Evolutionary conservation across 1,140 invertebrate species (phyloP).

Genomic region (Diploscapter pachys): DNA sequence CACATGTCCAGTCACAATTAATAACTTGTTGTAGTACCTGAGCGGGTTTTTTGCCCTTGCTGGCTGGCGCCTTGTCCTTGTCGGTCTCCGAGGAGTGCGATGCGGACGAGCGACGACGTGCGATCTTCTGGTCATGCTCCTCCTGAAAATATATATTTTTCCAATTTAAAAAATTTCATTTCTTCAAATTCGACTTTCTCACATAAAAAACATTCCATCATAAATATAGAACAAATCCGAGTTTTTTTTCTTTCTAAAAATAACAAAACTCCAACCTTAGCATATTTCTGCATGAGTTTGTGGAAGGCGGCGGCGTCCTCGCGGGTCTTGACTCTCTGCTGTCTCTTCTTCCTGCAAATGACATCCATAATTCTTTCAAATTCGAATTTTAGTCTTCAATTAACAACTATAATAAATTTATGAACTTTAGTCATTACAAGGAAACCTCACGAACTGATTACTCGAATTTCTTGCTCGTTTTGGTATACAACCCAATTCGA

Average conservation of each 20-base stretch:
- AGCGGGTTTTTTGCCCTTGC: constrained; percentile 25
- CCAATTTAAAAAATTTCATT: too few relatives aligned
- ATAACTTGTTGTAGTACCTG: constrained; percentile 25
- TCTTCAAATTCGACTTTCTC: too few relatives aligned
- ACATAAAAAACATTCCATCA: constrained; percentile 19
- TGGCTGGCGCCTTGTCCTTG: too few relatives aligned
- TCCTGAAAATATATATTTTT: constrained; percentile 39
- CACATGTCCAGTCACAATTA: constrained; percentile 22
- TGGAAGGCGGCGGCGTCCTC: constrained; percentile 88
- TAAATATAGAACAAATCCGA: not conserved
- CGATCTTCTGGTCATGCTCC: constrained; percentile 51
- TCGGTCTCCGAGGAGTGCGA: constrained; percentile 32
- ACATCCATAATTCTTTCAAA: too few relatives aligned
- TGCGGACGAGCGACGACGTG: constrained; percentile 56
- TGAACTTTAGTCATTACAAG: too few relatives aligned
- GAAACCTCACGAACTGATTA: too few relatives aligned
- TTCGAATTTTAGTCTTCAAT: too few relatives aligned
- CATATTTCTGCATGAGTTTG: constrained; percentile 86
- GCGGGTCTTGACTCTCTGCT: constrained; percentile 71
- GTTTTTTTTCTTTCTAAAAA: not conserved
- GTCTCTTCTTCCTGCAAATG: constrained; percentile 15
- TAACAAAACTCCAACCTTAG: constrained; percentile 70
- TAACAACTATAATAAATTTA: too few relatives aligned
- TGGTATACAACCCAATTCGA: too few relatives aligned
- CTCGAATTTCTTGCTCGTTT: too few relatives aligned